A percentile compares a stretch with the other conserved stretches of the same genome.
Evolutionary conservation across 2,113 vertebrate genomes (phyloP).

Genomic region (Nibea albiflora): DNA sequence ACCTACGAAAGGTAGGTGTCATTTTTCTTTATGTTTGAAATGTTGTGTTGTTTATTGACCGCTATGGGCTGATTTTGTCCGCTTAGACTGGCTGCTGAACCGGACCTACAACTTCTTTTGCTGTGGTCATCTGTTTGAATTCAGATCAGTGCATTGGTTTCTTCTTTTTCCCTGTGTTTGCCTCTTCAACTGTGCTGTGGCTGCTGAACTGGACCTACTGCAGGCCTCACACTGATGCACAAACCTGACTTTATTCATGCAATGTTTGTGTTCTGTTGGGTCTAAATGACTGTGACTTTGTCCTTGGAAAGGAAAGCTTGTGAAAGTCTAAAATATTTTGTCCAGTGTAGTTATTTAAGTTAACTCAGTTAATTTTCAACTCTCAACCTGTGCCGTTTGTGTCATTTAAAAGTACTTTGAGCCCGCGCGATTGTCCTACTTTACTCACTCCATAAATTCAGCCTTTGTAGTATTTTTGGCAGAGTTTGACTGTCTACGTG

Average conservation of each 20-base stretch:
- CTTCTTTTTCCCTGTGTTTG: not conserved
- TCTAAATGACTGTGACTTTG: conserved; percentile 8
- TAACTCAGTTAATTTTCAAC: too few relatives aligned
- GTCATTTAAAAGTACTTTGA: conserved; percentile 2
- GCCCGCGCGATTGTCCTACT: not conserved
- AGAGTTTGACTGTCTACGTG: not conserved
- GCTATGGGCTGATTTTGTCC: not conserved
- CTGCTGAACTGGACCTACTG: not conserved
- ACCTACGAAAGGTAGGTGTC: not conserved
- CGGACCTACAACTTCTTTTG: too few relatives aligned
- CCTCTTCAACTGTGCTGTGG: not conserved
- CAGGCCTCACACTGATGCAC: too few relatives aligned
- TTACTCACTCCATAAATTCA: not conserved
- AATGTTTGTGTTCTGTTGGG: not conserved
- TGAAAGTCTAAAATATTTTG: not conserved
- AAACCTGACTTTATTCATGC: not conserved
- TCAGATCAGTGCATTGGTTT: too few relatives aligned
- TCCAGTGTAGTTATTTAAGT: too few relatives aligned
- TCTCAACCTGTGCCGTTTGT: not conserved
- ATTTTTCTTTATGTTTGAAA: not conserved
- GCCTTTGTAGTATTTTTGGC: conserved; percentile 24
- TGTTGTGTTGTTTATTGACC: not conserved
- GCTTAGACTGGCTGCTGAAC: too few relatives aligned
- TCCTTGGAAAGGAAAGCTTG: not conserved
- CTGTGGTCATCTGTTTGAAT: too few relatives aligned